Base-by-base conservation (phyloP, 2,797 vertebrate species). In the Micrastur ruficollis region DNA sequence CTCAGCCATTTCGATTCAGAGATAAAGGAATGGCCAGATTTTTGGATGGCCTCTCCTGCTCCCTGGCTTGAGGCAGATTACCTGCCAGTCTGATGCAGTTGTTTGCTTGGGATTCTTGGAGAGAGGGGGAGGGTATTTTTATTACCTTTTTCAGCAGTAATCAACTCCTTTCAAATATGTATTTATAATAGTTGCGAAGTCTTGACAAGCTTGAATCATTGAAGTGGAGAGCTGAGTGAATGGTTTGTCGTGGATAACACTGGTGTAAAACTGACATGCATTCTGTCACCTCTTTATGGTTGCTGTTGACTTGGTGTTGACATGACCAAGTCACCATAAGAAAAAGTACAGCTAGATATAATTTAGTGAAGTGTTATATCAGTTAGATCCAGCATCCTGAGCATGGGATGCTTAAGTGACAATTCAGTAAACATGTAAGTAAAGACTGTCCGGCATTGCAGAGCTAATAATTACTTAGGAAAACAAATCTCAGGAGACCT, bases 401-500 rank as follows among this genome's bases (percentile, higher is more conserved):
- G 53, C 65, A 25, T 20, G 40, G 25, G 31, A 19, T 71, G 32
- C 53, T 74, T 68, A 40, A 58, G 42, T 86, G 75, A 22, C 49
- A 47, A 20, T 89, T 87, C 52, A 80, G 76, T 93, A 92, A 83
- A 55, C 61, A 16, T 14, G 17, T 61, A 42, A 83, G 34, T 68
- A 78, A 90, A 88, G 66, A 46, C 42, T 34, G 21, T 42, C 65
- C 58, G 74, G 58, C 50, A 49, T 81, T 12, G 3, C 66, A 75
- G 73, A 55, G 52, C 50, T 93, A 75, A 53, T 86, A 70, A 49
- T 89, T 87, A 38, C 75, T 83, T 88, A 58, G 44, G 73, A 65
- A 65, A 93, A 84, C 50, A 91, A 94, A 86, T 95, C 61, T 84
- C 40, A 11, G 59, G 82, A 91, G 85, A 84, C 59, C 58, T 88